A percentile compares a stretch with the other conserved stretches of the same genome.
These are phyloP conservation scores for Protonemura montana DNA, from an alignment of 2,888 invertebrate genomes.

Conservation along the genomic window DNA sequence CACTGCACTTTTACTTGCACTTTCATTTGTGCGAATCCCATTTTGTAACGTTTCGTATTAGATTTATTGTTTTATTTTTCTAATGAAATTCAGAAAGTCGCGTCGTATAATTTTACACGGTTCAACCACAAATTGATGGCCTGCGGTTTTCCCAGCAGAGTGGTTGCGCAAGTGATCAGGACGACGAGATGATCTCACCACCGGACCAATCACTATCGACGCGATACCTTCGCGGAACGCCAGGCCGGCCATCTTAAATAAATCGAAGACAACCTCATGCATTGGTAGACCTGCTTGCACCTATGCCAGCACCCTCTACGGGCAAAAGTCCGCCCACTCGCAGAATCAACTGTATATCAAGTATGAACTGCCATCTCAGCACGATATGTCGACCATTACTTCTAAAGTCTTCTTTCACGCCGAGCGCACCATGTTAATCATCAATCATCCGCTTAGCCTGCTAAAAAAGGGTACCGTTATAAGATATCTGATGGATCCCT, in stretches of 20 bases:
- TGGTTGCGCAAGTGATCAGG: not conserved
- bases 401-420: not conserved
- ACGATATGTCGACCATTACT: too few relatives aligned
- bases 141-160: not conserved
- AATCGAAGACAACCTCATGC: not conserved
- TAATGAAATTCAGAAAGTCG: constrained; percentile 8
- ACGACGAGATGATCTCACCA: constrained; percentile 7
- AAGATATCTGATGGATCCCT: not conserved
- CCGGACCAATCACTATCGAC: not conserved
- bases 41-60: not conserved
- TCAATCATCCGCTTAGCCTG: not conserved
- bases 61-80: not conserved
- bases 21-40: not conserved
- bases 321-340: too few relatives aligned
- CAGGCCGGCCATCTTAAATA: not conserved
- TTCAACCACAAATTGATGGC: not conserved
- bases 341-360: too few relatives aligned
- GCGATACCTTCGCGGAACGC: not conserved
- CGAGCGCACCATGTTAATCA: not conserved
- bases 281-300: too few relatives aligned
- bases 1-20: constrained; percentile 1
- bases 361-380: too few relatives aligned
- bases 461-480: constrained; percentile 3
- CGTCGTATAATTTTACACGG: not conserved
- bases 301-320: too few relatives aligned